Evolutionary conservation across 1,140 invertebrate genomes (phyloP).

Genomic region (Cydia fagiglandana): DNA sequence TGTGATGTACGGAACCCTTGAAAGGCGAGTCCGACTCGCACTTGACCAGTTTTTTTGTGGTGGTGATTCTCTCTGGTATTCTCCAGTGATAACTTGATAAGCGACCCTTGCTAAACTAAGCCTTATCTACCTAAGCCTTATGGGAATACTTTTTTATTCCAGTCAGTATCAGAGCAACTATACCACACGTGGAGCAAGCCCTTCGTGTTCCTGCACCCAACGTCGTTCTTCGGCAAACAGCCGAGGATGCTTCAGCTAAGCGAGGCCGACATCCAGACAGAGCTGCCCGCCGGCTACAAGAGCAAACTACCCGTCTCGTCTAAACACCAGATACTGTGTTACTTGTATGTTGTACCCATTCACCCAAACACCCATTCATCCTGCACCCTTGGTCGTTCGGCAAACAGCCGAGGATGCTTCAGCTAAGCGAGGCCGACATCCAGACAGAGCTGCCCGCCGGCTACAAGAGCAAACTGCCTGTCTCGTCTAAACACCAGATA

Average conservation of each 20-base stretch:
- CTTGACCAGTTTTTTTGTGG: no score
- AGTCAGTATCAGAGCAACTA: constrained; percentile 91
- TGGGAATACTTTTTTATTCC: constrained; percentile 32
- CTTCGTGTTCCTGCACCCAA: constrained; percentile 94
- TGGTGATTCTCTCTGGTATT: no score
- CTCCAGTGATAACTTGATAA: no score
- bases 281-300: constrained; percentile 82
- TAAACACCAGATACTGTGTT: constrained; percentile 93
- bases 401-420: constrained; percentile 88
- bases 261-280: constrained; percentile 86
- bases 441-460: constrained; percentile 80
- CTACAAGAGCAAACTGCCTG: constrained; percentile 84
- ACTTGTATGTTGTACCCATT: constrained; percentile 84
- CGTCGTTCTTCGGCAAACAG: constrained; percentile 91
- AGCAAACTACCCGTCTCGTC: constrained; percentile 87
- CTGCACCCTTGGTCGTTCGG: constrained; percentile 61
- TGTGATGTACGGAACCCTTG: no score
- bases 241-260: constrained; percentile 89
- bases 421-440: constrained; percentile 88
- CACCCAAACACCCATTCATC: no score
- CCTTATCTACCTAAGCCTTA: no score
- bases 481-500: constrained; percentile 93
- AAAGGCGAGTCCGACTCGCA: no score
- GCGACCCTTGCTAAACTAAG: no score
- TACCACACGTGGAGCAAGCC: constrained; percentile 96